phyloP scores from a whole-genome alignment of 2,797 vertebrate species.

The Lithobates pipiens region DNA sequence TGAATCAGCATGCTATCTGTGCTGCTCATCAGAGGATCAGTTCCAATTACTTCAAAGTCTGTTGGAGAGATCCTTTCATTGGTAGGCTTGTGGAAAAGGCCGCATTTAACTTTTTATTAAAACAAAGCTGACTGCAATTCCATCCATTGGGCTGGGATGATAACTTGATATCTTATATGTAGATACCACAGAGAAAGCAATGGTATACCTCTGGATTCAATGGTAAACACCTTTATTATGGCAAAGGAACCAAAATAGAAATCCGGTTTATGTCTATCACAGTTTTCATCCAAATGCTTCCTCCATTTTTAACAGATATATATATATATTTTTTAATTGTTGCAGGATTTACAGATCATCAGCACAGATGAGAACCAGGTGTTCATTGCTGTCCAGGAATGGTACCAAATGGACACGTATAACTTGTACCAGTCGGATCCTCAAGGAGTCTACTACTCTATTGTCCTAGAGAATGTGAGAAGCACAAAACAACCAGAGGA shows the following conservation, averaged over 20 bases:
- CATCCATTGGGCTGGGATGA: too few relatives aligned
- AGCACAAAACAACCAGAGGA: slow-evolving; percentile 94
- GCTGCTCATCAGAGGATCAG: too few relatives aligned
- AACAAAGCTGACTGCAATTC: too few relatives aligned
- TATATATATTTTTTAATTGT: not conserved
- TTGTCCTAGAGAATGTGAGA: slow-evolving; percentile 89
- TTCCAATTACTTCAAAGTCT: too few relatives aligned
- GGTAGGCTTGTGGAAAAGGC: too few relatives aligned
- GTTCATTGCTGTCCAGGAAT: slow-evolving; percentile 94
- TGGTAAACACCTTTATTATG: too few relatives aligned
- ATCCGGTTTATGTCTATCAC: not conserved
- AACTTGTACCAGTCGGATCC: slow-evolving; percentile 95
- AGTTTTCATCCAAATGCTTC: not conserved
- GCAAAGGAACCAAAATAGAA: not conserved
- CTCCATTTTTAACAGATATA: not conserved
- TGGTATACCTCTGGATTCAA: too few relatives aligned
- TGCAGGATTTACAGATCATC: slow-evolving; percentile 92
- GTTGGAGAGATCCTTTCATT: too few relatives aligned
- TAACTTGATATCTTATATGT: too few relatives aligned
- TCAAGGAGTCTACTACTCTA: slow-evolving; percentile 86
- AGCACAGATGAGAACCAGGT: slow-evolving; percentile 95
- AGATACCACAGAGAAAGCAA: too few relatives aligned
- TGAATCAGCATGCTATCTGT: too few relatives aligned
- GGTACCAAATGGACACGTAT: slow-evolving; percentile 94
- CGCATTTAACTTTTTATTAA: too few relatives aligned